phyloP scores from a whole-genome alignment of 1,140 invertebrate genomes.

The Nasonia vitripennis region DNA sequence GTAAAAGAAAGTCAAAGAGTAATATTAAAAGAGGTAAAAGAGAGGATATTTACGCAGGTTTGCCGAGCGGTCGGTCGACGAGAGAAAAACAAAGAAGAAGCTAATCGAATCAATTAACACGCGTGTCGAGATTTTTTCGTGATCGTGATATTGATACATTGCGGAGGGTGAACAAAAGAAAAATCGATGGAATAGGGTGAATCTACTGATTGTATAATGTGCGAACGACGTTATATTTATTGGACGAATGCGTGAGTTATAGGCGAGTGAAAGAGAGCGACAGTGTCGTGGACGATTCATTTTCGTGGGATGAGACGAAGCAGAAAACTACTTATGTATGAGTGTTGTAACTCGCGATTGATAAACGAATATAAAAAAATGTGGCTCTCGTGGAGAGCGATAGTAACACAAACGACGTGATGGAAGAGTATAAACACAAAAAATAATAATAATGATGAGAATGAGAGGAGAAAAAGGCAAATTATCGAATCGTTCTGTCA shows the following conservation, averaged over 20 bases:
- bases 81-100: not conserved
- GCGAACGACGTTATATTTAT: constrained; percentile 2
- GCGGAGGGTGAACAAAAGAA: not conserved
- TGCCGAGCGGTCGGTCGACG: constrained; percentile 34
- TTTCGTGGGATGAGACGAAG: constrained; percentile 22
- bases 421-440: constrained; percentile 52
- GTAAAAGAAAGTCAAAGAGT: constrained; percentile 53
- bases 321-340: constrained; percentile 5
- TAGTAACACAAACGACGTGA: constrained; percentile 24
- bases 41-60: constrained; percentile 43
- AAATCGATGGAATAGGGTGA: constrained; percentile 1
- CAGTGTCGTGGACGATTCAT: constrained; percentile 29
- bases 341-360: not conserved
- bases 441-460: constrained; percentile 56
- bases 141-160: constrained; percentile 29
- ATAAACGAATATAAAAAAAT: not conserved
- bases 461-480: constrained; percentile 54
- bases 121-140: not conserved
- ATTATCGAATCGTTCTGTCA: constrained; percentile 66
- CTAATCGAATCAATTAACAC: not conserved
- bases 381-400: constrained; percentile 9
- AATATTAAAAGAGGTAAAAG: constrained; percentile 54
- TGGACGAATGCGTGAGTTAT: not conserved
- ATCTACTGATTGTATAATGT: constrained; percentile 38
- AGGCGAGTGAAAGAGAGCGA: constrained; percentile 13